Percentiles rank a stretch among this genome's conserved stretches.
Evolutionary conservation across 2,888 invertebrate genomes (phyloP).

Genomic region (Meloe dianella): DNA sequence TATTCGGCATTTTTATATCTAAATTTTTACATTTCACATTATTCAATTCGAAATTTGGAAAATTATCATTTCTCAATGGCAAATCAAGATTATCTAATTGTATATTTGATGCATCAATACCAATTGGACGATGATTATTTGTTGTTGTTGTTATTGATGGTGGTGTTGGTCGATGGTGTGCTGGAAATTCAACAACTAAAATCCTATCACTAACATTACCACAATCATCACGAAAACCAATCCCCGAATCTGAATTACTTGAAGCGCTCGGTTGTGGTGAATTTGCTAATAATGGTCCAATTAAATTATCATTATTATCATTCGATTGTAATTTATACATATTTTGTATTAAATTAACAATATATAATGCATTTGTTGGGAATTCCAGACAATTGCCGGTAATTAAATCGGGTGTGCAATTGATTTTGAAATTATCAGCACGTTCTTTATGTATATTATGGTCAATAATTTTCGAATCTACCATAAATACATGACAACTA

Average conservation of each 20-base stretch:
- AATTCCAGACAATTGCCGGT: slow-evolving; percentile 86
- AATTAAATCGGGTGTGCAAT: slow-evolving; percentile 81
- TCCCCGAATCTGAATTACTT: slow-evolving; percentile 94
- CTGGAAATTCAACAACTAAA: slow-evolving; percentile 76
- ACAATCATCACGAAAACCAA: slow-evolving; percentile 90
- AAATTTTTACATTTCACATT: slow-evolving; percentile 36
- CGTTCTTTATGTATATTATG: slow-evolving; percentile 81
- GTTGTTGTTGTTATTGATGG: slow-evolving; percentile 37
- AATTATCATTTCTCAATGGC: slow-evolving; percentile 43
- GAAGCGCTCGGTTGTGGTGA: slow-evolving; percentile 90
- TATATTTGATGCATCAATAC: slow-evolving; percentile 52
- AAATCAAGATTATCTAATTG: slow-evolving; percentile 47
- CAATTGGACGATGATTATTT: slow-evolving; percentile 47
- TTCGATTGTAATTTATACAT: slow-evolving; percentile 71
- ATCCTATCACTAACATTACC: slow-evolving; percentile 83
- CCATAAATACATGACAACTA: slow-evolving; percentile 94
- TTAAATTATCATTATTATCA: slow-evolving; percentile 32
- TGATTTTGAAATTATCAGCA: slow-evolving; percentile 83
- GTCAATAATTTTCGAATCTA: slow-evolving; percentile 84
- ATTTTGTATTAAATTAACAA: slow-evolving; percentile 73
- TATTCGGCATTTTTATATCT: slow-evolving; percentile 35
- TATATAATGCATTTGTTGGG: slow-evolving; percentile 82
- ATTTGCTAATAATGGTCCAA: slow-evolving; percentile 65
- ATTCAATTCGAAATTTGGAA: slow-evolving; percentile 34
- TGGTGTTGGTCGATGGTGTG: slow-evolving; percentile 50